Conservation (phyloP, 2,888 invertebrate species). For the Harpalus rufipes region DNA sequence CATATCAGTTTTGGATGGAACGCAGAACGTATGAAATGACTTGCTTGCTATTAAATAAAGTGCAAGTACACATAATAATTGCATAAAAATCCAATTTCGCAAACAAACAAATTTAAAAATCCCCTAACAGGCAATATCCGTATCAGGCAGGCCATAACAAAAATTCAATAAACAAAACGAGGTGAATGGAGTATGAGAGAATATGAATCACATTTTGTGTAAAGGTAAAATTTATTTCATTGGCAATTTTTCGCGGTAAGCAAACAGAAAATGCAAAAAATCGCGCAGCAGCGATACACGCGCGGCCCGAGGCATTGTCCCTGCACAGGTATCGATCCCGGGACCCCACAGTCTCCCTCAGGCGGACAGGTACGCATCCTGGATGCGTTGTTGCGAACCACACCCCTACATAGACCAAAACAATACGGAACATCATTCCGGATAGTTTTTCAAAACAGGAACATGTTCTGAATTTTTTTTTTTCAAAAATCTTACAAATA, state of each 20-base stretch:
- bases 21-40: neutral
- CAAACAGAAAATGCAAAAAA: slow-evolving; percentile 53
- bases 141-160: slow-evolving; percentile 10
- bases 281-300: slow-evolving; percentile 47
- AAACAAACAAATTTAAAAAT: slow-evolving; percentile 39
- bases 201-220: slow-evolving; percentile 53
- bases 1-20: neutral
- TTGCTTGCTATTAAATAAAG: neutral
- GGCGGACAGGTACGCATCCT: slow-evolving; percentile 15
- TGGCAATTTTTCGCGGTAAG: slow-evolving; percentile 58
- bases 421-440: neutral
- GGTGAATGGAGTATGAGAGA: slow-evolving; percentile 33
- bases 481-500: too few species aligned
- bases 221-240: slow-evolving; percentile 57
- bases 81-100: slow-evolving; percentile 39
- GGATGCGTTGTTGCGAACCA: slow-evolving; percentile 15
- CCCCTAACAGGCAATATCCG: slow-evolving; percentile 29
- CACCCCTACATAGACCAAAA: neutral
- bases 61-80: slow-evolving; percentile 12
- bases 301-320: slow-evolving; percentile 37
- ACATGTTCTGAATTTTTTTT: too few species aligned
- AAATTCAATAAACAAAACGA: slow-evolving; percentile 44
- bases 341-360: slow-evolving; percentile 23
- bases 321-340: slow-evolving; percentile 32
- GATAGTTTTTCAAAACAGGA: neutral